phyloP scores from a whole-genome alignment of 2,113 vertebrate species.

The Petromus typicus region DNA sequence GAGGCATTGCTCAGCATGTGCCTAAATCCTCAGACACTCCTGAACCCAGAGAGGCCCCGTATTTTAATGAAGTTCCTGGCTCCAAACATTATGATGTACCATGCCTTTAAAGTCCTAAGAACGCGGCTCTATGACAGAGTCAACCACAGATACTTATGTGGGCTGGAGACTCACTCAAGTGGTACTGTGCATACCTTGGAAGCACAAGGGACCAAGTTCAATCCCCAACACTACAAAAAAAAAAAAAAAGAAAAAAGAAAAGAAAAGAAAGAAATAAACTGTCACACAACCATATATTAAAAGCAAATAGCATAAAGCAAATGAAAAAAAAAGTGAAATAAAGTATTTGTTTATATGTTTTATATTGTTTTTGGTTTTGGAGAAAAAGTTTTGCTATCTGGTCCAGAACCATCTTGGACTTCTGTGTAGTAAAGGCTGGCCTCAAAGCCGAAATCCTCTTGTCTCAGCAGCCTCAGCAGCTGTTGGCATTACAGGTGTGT shows the following conservation, averaged over 20 bases:
- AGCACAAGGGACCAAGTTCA: background rate
- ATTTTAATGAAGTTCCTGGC: background rate
- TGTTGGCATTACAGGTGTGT: background rate
- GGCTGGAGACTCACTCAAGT: no score
- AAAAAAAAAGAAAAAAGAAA: no score
- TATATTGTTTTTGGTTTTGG: background rate
- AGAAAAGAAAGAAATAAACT: background rate
- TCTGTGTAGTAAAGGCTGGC: background rate
- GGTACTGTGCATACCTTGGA: no score
- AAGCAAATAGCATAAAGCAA: background rate
- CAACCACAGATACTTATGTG: background rate
- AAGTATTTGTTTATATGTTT: background rate
- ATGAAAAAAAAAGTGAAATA: background rate
- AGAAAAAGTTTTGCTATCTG: background rate
- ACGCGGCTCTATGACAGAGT: constrained; percentile 27
- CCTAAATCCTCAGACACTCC: background rate
- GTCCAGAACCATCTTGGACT: background rate
- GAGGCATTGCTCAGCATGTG: background rate
- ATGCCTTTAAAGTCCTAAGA: constrained; percentile 6
- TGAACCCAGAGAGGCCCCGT: background rate
- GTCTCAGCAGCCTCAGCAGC: background rate
- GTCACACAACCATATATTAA: background rate
- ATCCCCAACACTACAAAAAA: no score
- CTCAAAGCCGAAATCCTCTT: background rate
- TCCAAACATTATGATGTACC: background rate